phyloP scores from a whole-genome alignment of 2,888 invertebrate species.

The Empis stercorea region DNA sequence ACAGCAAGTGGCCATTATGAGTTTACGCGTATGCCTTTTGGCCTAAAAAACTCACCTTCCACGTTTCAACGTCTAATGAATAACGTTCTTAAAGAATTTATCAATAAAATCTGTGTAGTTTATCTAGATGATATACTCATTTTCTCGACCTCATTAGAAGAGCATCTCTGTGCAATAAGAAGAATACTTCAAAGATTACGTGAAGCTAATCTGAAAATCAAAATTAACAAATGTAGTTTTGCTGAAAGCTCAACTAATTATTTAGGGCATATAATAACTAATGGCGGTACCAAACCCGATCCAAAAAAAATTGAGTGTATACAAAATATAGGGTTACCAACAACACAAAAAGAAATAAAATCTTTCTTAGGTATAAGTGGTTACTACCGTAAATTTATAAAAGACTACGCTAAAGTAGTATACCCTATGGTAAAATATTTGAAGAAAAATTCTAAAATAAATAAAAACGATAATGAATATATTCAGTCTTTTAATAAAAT shows the following conservation, averaged over 20 bases:
- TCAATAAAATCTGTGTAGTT: constrained; percentile 9
- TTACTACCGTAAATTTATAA: constrained; percentile 5
- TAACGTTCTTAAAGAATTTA: constrained; percentile 7
- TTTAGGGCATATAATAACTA: constrained; percentile 10
- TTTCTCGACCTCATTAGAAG: constrained; percentile 9
- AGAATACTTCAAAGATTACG: constrained; percentile 8
- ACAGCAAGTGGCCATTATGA: neutral
- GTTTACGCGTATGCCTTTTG: neutral
- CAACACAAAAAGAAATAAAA: constrained; percentile 11
- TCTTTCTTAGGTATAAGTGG: constrained; percentile 11
- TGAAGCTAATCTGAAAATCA: constrained; percentile 8
- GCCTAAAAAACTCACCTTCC: constrained; percentile 2
- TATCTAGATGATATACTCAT: constrained; percentile 13
- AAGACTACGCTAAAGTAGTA: constrained; percentile 3
- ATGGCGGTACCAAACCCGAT: constrained; percentile 9
- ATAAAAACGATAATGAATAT: neutral
- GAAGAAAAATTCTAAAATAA: constrained; percentile 3
- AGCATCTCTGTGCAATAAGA: constrained; percentile 6
- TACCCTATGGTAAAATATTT: constrained; percentile 1
- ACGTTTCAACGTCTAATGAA: constrained; percentile 13
- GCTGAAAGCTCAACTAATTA: constrained; percentile 6
- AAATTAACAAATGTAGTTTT: constrained; percentile 11
- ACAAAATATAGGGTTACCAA: constrained; percentile 6
- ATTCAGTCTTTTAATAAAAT: constrained; percentile 2
- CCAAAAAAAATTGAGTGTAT: constrained; percentile 4